Evolutionary conservation across 1,140 invertebrate genomes (phyloP), one percentile per base, ranked within the genome.

Genomic region (Nomia melanderi): DNA sequence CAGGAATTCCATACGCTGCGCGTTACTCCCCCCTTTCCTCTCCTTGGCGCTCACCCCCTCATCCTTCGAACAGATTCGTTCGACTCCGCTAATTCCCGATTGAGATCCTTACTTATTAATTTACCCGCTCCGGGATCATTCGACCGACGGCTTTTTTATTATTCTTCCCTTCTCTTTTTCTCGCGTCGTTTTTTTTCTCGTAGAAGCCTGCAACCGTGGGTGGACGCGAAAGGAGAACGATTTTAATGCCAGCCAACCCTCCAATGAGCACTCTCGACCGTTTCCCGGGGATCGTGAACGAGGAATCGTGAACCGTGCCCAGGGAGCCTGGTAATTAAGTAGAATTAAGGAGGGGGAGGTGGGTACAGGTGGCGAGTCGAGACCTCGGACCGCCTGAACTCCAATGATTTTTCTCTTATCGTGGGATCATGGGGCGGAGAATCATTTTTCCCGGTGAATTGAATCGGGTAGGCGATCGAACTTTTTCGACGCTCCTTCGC

Each of bases 321-420:
- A 33, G 29, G 53, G 44, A 39, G 57, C 57, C 39, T 66, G 5
- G 36, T 64, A 66, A 75, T 75, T 75, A 75, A 20, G 63, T 57
- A 44, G 72, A 44, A 75, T 66, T 27, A 63, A 44, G 20, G 59
- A 23, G 36, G 6, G 6, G 36, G 60, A 23, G 29, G 4, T 20
- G 44, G 7, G 17, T 1, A 3, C 31, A 11, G 8, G n/a, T 4
- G n/a, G 7, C 4, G 62, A 44, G 33, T 56, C 33, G 62, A 20
- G 17, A 39, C 39, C 4, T n/a, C 27, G 53, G 20, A 25, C 50
- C 25, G 27, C 62, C 14, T 14, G 14, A n/a, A 23, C 39, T 44
- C 62, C 23, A 39, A 23, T 25, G n/a, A 27, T 29, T 36, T 57
- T 56, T 66, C 12, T 41, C 14, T 56, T 29, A 23, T 41, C 47